Base-by-base conservation (phyloP, 2,888 invertebrate genomes). In the Strigamia maritima region DNA sequence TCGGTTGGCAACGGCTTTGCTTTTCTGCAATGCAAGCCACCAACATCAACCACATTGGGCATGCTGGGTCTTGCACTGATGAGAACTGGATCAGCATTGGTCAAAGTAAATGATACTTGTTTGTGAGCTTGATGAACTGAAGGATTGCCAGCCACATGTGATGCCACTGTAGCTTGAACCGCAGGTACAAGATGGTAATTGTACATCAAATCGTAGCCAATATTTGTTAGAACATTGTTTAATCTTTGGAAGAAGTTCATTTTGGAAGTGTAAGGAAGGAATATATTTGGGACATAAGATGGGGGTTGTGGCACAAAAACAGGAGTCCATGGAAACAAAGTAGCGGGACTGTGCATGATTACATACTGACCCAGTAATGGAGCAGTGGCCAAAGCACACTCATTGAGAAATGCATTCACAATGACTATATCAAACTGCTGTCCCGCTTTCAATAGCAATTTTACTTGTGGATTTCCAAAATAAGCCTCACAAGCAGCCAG, bases 391-490 rank as follows among this genome's bases (percentile, higher is more conserved):
- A 75, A 28, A 8, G 75, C 16, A 28, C 75, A 75, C 10, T 75
- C 75, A 16, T 75, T 38, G 12, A 75, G 7, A 19, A 28, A 28
- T 12, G 16, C 75, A 16, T 31, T 31, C 24, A 38, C n/a, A 28
- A 75, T 35, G 38, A 75, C 75, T 2, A 75, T 3, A 75, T 75
- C 75, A 31, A 75, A 75, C 14, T 75, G n/a, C 14, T 75, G 1
- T 16, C 75, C 75, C 2, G 19, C 0, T 16, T 38, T 7, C 3
- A 75, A 19, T 10, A 75, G 75, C 4, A 31, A 7, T 75, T 75
- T 38, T 3, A 75, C 35, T 35, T 28, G 75, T 19, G 19, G 8
- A 16, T 75, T 31, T 28, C 31, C 7, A 0, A 75, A 38, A 12
- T 35, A 75, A 10, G 12, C 31, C 19, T 22, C 31, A 28, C 75